Percentiles rank a stretch among this genome's conserved stretches.
Evolutionary conservation across 2,888 invertebrate genomes (phyloP).

Genomic region (Hypena proboscidalis): DNA sequence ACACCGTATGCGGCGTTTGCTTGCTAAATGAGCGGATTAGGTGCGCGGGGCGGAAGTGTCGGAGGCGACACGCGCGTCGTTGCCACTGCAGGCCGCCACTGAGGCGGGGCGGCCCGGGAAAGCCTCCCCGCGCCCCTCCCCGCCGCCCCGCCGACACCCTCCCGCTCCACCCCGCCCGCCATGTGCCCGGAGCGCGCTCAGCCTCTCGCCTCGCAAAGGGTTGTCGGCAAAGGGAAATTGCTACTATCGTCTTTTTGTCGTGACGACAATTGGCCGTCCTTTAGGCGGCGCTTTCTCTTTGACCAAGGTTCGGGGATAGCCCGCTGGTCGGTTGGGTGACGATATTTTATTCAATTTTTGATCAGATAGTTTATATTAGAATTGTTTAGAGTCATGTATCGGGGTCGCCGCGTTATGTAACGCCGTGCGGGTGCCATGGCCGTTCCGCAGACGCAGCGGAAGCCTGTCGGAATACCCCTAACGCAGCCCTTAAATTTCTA

Average conservation of each 20-base stretch:
- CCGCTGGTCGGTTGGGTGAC: constrained; percentile 30
- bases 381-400: constrained; percentile 49
- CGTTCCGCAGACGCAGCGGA: constrained; percentile 62
- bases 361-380: constrained; percentile 20
- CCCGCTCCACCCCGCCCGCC: constrained; percentile 61
- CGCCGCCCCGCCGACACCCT: constrained; percentile 48
- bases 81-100: constrained; percentile 84
- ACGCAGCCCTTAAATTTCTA: constrained; percentile 82
- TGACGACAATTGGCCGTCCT: constrained; percentile 67
- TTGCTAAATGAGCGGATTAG: constrained; percentile 78
- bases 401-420: constrained; percentile 59
- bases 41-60: constrained; percentile 82
- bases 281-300: constrained; percentile 57
- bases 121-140: constrained; percentile 65
- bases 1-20: constrained; percentile 79
- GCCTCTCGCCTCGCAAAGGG: constrained; percentile 75
- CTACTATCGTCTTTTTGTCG: constrained; percentile 70
- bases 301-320: constrained; percentile 37
- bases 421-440: constrained; percentile 58
- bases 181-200: constrained; percentile 73
- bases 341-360: constrained; percentile 30
- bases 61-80: constrained; percentile 82
- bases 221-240: constrained; percentile 78
- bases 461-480: constrained; percentile 68
- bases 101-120: constrained; percentile 83